Base-by-base conservation (phyloP, 1,140 invertebrate genomes). In the Hydropsyche tenuis region DNA sequence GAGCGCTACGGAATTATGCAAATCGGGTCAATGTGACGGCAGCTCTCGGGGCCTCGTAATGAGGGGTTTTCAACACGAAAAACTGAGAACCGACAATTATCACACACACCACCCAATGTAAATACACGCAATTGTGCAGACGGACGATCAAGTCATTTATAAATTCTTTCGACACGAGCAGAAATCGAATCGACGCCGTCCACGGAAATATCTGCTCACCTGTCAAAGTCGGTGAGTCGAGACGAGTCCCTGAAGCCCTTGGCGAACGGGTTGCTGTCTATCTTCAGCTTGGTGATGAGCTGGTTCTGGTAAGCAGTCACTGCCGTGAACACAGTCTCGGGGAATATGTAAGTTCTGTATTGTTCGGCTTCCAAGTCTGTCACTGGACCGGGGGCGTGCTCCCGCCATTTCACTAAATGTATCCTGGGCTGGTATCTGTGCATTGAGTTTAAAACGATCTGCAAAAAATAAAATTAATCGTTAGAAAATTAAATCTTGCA, bases 251-350 rank as follows among this genome's bases (percentile, higher is more conserved):
- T 87, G 82, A 97, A 97, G 27, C 95, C 95, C 86, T 97, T 97
- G 43, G 95, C 95, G 81, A 97, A 97, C 22, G 95, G 95, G 86
- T 97, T 97, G 79, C 94, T 95, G 85, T 97, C 95, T 79, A 97
- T 97, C 87, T 97, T 97, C 79, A 97, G 85, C 84, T 96, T 97
- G 56, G 95, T 97, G 79, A 97, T 97, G 86, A 97, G 86, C 85
- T 97, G 96, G 85, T 97, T 99, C 87, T 99, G 97, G 86, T 99
- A 99, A 14, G 97, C 97, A 1, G 97, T 99, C 51, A 99, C 97
- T 0, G 96, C 97, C 6, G 97, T 99, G 86, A 99, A 99, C 71
- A 97, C 94, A 0, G 96, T 96, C 86, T 99, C 97, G 16, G 96
- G 93, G 86, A 98, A 99, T 64, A 97, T 90, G 90, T 92, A 94